phyloP scores from a whole-genome alignment of 2,888 invertebrate species.

The Agelastica alni region DNA sequence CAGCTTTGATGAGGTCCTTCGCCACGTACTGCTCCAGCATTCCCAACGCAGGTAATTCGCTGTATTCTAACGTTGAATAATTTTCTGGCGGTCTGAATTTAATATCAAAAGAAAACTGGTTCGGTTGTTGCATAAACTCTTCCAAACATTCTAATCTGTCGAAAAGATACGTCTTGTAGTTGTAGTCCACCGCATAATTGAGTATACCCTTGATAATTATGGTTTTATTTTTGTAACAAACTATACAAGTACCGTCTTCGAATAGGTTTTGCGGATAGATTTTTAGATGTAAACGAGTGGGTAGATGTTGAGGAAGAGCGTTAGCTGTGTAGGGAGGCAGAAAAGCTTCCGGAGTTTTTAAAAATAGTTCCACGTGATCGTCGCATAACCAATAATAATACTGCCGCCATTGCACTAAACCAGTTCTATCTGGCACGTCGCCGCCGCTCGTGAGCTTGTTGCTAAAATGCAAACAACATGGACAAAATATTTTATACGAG shows the following conservation, averaged over 20 bases:
- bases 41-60: conserved; percentile 62
- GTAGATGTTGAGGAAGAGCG: conserved; percentile 59
- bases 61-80: conserved; percentile 57
- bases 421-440: conserved; percentile 60
- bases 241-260: conserved; percentile 64
- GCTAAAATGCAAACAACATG: conserved; percentile 60
- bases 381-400: conserved; percentile 67
- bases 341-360: conserved; percentile 56
- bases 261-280: conserved; percentile 50
- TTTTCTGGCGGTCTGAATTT: conserved; percentile 46
- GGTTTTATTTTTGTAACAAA: conserved; percentile 64
- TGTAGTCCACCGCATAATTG: conserved; percentile 59
- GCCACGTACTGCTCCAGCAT: conserved; percentile 66
- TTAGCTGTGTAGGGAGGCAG: conserved; percentile 51
- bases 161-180: conserved; percentile 62
- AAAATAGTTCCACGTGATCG: conserved; percentile 59
- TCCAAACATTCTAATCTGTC: conserved; percentile 59
- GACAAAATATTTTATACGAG: conserved; percentile 62
- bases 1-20: conserved; percentile 60
- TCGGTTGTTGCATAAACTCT: conserved; percentile 61
- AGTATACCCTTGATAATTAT: conserved; percentile 57
- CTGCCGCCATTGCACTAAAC: conserved; percentile 62
- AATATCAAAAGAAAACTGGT: conserved; percentile 58
- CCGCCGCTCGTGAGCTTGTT: conserved; percentile 53
- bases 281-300: conserved; percentile 48